Evolutionary conservation across 2,113 vertebrate species (phyloP).

Genomic region (Fulica atra): DNA sequence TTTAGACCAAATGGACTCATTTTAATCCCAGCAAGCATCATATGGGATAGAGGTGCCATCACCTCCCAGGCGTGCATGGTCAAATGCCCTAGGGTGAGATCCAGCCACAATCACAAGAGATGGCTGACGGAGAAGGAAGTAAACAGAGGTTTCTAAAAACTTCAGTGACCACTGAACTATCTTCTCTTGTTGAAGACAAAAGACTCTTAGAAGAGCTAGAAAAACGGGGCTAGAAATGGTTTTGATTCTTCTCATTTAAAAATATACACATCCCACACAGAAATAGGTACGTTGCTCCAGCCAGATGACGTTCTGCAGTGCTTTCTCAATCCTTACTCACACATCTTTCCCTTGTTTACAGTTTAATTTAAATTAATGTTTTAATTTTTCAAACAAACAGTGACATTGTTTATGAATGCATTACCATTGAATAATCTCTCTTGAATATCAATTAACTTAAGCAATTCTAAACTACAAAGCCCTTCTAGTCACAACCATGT

Average conservation of each 20-base stretch:
- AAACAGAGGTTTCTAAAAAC: neutral
- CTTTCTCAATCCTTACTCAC: neutral
- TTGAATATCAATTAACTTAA: conserved; percentile 61
- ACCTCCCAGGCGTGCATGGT: neutral
- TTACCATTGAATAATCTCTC: conserved; percentile 18
- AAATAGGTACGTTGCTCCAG: neutral
- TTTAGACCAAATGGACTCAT: neutral
- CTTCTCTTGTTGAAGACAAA: neutral
- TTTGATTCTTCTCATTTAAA: neutral
- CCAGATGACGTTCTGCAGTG: neutral
- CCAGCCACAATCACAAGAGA: neutral
- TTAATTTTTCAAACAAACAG: conserved; percentile 58
- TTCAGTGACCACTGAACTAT: neutral
- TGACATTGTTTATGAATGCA: conserved; percentile 61
- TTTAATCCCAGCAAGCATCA: neutral
- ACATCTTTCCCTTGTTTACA: conserved; percentile 37
- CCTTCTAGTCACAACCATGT: neutral
- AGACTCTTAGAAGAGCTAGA: neutral
- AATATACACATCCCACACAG: neutral
- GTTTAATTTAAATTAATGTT: conserved; percentile 68
- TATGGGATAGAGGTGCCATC: neutral
- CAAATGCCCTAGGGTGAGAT: neutral
- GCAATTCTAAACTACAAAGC: conserved; percentile 13
- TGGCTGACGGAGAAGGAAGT: neutral
- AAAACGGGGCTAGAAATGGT: neutral